Evolutionary conservation across 2,113 vertebrate species (phyloP).

Genomic region (Jaculus jaculus): DNA sequence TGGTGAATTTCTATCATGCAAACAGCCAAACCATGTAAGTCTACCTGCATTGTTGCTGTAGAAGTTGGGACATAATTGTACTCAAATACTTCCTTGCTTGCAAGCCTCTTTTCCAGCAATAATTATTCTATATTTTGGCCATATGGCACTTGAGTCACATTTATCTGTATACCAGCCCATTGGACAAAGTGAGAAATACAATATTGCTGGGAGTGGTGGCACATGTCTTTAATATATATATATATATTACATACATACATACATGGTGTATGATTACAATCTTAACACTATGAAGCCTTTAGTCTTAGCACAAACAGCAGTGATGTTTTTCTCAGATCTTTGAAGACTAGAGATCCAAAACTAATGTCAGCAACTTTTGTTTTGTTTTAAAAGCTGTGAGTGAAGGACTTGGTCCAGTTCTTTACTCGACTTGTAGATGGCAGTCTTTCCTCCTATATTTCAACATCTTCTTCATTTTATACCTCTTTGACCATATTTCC

Average conservation of each 20-base stretch:
- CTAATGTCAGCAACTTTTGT: not conserved
- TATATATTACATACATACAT: too few relatives aligned
- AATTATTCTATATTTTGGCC: not conserved
- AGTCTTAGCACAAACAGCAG: not conserved
- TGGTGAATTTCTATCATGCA: not conserved
- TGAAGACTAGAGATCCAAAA: not conserved
- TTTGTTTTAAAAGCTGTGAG: not conserved
- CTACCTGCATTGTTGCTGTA: not conserved
- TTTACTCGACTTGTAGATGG: not conserved
- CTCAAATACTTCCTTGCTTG: not conserved
- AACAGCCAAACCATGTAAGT: not conserved
- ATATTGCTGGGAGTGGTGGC: too few relatives aligned
- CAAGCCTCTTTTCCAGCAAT: not conserved
- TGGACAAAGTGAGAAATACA: not conserved
- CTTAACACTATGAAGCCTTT: not conserved
- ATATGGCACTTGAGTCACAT: not conserved
- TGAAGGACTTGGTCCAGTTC: not conserved
- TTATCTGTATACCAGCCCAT: not conserved
- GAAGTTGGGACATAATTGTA: not conserved
- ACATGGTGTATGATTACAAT: not conserved
- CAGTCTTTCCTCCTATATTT: not conserved
- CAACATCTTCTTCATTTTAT: not conserved
- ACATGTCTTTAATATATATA: too few relatives aligned
- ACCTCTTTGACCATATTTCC: not conserved
- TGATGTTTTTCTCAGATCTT: not conserved